Evolutionary conservation across 2,888 invertebrate genomes (phyloP), one percentile per base, ranked within the genome.

Genomic region (Melitaea athalia): DNA sequence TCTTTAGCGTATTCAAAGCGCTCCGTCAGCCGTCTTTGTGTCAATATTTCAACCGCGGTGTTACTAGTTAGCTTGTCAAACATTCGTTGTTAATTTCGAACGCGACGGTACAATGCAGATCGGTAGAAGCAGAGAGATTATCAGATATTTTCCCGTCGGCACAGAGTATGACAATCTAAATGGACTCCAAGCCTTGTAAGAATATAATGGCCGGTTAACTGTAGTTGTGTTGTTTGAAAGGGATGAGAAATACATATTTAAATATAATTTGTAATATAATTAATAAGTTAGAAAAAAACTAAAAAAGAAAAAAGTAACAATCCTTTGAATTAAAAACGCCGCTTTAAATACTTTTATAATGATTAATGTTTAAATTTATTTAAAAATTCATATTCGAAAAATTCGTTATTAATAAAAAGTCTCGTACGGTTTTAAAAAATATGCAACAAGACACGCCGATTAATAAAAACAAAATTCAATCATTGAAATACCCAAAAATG

Each of bases 1-100:
- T 88, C 87, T 83, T 87, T 82, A 74, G 74, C 77, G 86, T 82
- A 88, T 89, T 87, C 79, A 86, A 78, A 68, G 78, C 76, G 70
- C 75, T 73, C 71, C 76, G 76, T 77, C 76, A 69, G 67, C 76
- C 78, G 79, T 81, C 86, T 85, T 88, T 86, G 88, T 84, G 82
- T 84, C 76, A 79, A 74, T 79, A 78, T 79, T 80, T 80, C 68
- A 75, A 76, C 78, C 75, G 75, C 75, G 75, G 76, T 74, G 77
- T 77, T 76, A 78, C 77, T 79, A 75, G 77, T 74, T 73, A 73
- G 74, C 76, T 75, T 75, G 77, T 76, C 78, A 74, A 74, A 72
- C 76, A 74, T 71, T 75, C 76, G 74, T 76, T 77, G 78, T 77
- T 79, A 77, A 77, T 83, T 80, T 77, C 77, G 81, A 79, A 74